phyloP scores from a whole-genome alignment of 2,113 vertebrate genomes.

The Rostratula benghalensis region DNA sequence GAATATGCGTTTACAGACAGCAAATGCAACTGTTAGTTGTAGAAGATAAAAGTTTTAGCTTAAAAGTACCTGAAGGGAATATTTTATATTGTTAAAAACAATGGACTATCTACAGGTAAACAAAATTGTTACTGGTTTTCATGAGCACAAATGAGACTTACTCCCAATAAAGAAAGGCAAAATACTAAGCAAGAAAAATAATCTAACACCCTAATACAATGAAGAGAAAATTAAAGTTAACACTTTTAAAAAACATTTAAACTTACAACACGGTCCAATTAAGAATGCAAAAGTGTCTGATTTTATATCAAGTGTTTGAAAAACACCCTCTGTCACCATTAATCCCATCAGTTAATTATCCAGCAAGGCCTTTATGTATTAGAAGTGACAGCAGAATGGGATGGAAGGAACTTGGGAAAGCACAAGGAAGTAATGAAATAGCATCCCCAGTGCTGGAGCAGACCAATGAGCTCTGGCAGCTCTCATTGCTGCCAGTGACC shows the following conservation, averaged over 20 bases:
- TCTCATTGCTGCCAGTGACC: no score
- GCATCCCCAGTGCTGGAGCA: background rate
- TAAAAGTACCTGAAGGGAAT: background rate
- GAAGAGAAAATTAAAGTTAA: background rate
- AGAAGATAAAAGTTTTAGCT: background rate
- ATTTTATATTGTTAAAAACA: background rate
- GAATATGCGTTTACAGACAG: background rate
- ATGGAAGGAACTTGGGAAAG: background rate
- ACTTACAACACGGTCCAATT: background rate
- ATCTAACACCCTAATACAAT: background rate
- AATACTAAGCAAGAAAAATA: background rate
- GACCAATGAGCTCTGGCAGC: background rate
- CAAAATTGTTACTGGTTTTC: background rate
- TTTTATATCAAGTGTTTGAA: slow-evolving; percentile 27
- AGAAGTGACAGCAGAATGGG: background rate
- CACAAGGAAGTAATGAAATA: background rate
- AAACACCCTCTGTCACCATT: slow-evolving; percentile 8
- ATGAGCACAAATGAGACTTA: background rate
- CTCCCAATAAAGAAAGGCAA: background rate
- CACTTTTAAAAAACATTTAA: background rate
- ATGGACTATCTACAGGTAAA: background rate
- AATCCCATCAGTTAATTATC: background rate
- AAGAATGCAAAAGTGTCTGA: background rate
- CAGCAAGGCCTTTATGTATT: background rate
- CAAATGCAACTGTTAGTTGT: background rate